Conservation (phyloP, 1,140 invertebrate genomes). For the Periplaneta americana region DNA sequence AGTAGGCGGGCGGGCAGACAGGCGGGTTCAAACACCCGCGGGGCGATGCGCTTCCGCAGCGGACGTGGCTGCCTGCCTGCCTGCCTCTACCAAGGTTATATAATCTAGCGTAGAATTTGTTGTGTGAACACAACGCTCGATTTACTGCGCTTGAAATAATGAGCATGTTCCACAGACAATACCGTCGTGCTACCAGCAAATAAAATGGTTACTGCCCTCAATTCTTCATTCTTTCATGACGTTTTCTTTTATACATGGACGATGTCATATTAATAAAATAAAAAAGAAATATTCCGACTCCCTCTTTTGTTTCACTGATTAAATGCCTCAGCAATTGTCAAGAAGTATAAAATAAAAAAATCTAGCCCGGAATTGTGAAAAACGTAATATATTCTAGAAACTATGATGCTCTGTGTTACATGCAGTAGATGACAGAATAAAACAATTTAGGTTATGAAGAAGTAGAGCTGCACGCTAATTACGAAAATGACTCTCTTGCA, state of each 20-base stretch:
- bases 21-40: not conserved
- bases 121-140: not conserved
- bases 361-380: not conserved
- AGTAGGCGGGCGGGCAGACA: no score
- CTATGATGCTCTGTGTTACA: not conserved
- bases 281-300: not conserved
- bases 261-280: not conserved
- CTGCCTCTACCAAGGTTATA: not conserved
- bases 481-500: no score
- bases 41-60: not conserved
- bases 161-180: not conserved
- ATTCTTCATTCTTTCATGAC: not conserved
- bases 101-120: no score
- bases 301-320: not conserved
- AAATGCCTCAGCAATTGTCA: not conserved
- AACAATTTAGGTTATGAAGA: no score
- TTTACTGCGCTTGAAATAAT: not conserved
- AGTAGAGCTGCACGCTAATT: no score
- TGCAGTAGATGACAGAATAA: no score
- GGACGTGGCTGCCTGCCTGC: not conserved
- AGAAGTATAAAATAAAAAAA: not conserved
- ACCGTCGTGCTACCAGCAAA: not conserved
- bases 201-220: not conserved
- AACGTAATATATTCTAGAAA: not conserved
- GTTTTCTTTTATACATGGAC: not conserved